A percentile compares a stretch with the other conserved stretches of the same genome.
Conservation (phyloP, 2,888 invertebrate genomes). For the Chromoteleia sp. region DNA sequence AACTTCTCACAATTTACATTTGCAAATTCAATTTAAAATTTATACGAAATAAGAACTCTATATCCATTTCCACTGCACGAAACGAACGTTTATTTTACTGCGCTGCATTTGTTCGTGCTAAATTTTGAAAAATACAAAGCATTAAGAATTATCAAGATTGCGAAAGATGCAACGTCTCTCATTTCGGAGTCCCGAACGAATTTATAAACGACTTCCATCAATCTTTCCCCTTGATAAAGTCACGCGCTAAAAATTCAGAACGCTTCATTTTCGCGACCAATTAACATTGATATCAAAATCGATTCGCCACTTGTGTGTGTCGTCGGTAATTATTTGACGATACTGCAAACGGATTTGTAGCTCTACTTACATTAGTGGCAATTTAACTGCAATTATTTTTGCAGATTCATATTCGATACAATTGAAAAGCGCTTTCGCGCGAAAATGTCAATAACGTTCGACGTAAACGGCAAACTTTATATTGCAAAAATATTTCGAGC, state of each 20-base stretch:
- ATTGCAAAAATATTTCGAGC: neutral
- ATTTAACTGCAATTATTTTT: constrained; percentile 11
- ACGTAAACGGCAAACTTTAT: neutral
- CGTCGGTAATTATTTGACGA: constrained; percentile 10
- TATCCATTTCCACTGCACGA: neutral
- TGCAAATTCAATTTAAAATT: constrained; percentile 31
- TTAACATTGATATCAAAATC: constrained; percentile 51
- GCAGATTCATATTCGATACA: neutral
- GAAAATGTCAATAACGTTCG: constrained; percentile 5
- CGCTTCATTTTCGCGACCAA: constrained; percentile 40
- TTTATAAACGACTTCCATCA: constrained; percentile 28
- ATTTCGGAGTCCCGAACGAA: neutral
- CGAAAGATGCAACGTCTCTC: neutral
- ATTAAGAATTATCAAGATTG: neutral
- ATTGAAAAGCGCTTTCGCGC: neutral
- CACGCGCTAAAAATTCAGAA: constrained; percentile 13
- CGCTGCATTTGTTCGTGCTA: neutral
- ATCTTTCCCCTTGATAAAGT: constrained; percentile 19
- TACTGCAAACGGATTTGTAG: neutral
- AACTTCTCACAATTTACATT: constrained; percentile 26
- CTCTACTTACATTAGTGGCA: constrained; percentile 22
- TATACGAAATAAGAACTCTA: neutral
- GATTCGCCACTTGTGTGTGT: constrained; percentile 18
- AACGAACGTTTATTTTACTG: neutral
- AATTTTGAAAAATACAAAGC: neutral